phyloP scores from a whole-genome alignment of 2,113 vertebrate species.

The Lasiurus cinereus region DNA sequence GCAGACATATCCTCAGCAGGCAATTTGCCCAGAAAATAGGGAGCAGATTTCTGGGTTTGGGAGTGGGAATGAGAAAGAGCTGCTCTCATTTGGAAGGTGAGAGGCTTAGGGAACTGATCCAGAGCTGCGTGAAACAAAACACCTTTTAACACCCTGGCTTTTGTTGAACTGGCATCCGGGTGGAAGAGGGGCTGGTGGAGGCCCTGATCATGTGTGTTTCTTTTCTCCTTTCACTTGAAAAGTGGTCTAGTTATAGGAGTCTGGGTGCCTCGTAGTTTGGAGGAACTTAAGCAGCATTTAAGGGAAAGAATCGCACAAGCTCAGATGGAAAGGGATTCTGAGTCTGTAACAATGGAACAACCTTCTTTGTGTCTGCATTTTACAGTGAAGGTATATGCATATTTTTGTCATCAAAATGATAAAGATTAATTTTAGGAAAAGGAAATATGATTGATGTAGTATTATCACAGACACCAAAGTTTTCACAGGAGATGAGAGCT shows the following conservation, averaged over 20 bases:
- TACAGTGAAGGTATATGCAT: background rate
- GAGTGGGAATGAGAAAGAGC: background rate
- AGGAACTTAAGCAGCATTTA: background rate
- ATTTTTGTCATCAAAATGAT: background rate
- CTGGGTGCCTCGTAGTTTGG: background rate
- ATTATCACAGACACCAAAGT: background rate
- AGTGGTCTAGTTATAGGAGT: background rate
- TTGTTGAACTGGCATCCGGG: background rate
- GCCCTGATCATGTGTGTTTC: background rate
- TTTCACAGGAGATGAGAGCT: background rate
- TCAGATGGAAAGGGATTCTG: background rate
- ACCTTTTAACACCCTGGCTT: background rate
- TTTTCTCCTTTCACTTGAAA: background rate
- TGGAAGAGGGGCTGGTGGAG: background rate
- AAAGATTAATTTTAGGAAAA: background rate
- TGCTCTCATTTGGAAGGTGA: constrained; percentile 31
- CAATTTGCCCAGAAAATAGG: constrained; percentile 62
- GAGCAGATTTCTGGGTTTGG: constrained; percentile 43
- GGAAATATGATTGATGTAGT: background rate
- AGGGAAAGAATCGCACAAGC: background rate
- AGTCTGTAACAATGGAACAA: background rate
- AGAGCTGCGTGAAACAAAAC: background rate
- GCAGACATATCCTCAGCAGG: constrained; percentile 51
- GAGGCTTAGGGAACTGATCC: constrained; percentile 24
- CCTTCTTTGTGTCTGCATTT: background rate